Evolutionary conservation across 2,113 vertebrate genomes (phyloP), one percentile per base, ranked within the genome.

Genomic region (Furnarius figulus): DNA sequence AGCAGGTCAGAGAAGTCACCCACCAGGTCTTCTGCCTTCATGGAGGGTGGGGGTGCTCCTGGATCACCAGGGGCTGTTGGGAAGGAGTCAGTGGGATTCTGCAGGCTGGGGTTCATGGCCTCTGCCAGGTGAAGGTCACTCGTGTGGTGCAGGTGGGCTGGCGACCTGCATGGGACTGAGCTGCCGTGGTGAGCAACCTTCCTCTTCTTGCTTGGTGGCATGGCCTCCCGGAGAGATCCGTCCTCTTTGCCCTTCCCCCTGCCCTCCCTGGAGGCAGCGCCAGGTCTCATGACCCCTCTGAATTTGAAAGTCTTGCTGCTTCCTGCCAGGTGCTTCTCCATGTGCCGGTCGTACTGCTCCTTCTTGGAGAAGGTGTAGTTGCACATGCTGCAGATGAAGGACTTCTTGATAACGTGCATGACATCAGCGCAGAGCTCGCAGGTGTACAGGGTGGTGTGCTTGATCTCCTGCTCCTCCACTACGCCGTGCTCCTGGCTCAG

Each of bases 351-450:
- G 2, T 99, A 99, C 93, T 99, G 99, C 87, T 99, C 99, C 73
- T 99, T 99, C 95, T 99, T 99, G 40, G 99, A 99, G 94, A 99
- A 99, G 30, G 99, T 99, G 89, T 99, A 99, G 97, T 99, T 99
- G 96, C 99, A 99, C 92, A 99, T 98, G 98, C 99, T 99, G 97
- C 99, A 99, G 96, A 99, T 99, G 93, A 99, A 99, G n/a, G 99
- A 99, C 73, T 99, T 98, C 96, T 99, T 99, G 95, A 99, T 99
- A 65, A 99, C 98, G 5, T 99, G 99, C 98, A 99, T 99, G 95
- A 99, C 99, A 8, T 99, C 98, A 1, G 99, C 99, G 5, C 99
- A 99, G 31, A 99, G 99, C 97, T 99, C 99, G 12, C 99, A 99
- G 44, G 99, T 98, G 4, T 99, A 99, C 30, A 99, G 98, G 1